Percentiles rank a stretch among this genome's conserved stretches.
Evolutionary conservation across 2,888 invertebrate species (phyloP).

Genomic region (Metellina segmentata): DNA sequence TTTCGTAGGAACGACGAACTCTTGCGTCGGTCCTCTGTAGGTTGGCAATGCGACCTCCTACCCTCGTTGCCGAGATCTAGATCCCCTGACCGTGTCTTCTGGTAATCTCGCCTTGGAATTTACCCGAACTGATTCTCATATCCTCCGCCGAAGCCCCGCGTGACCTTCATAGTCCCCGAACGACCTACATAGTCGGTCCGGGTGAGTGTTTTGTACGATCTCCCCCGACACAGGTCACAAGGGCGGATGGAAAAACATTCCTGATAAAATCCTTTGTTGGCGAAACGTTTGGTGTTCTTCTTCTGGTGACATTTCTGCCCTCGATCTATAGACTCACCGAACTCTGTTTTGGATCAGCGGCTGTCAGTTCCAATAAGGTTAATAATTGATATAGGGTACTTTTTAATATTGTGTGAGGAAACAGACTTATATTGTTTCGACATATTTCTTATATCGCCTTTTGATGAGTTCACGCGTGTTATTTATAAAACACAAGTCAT

Average conservation of each 20-base stretch:
- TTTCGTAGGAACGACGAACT: not conserved
- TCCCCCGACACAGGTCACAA: slow-evolving; percentile 24
- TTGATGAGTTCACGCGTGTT: too few species aligned
- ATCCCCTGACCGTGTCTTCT: slow-evolving; percentile 40
- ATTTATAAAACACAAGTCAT: too few species aligned
- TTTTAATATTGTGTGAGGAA: too few species aligned
- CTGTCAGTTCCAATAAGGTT: too few species aligned
- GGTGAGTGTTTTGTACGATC: not conserved
- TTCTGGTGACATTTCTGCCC: not conserved
- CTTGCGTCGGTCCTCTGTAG: not conserved
- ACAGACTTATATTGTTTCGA: too few species aligned
- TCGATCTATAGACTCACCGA: too few species aligned
- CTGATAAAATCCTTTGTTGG: too few species aligned
- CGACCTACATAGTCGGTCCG: slow-evolving; percentile 30
- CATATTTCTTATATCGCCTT: too few species aligned
- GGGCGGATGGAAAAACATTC: not conserved
- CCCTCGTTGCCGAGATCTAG: slow-evolving; percentile 52
- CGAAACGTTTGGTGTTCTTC: not conserved
- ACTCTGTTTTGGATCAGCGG: too few species aligned
- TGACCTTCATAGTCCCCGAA: slow-evolving; percentile 34
- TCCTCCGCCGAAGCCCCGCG: not conserved
- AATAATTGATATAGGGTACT: too few species aligned
- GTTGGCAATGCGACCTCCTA: slow-evolving; percentile 6
- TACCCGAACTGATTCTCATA: slow-evolving; percentile 2
- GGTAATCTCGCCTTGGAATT: slow-evolving; percentile 27